Conservation (phyloP, 2,888 invertebrate genomes). For the Graphium colonna region DNA sequence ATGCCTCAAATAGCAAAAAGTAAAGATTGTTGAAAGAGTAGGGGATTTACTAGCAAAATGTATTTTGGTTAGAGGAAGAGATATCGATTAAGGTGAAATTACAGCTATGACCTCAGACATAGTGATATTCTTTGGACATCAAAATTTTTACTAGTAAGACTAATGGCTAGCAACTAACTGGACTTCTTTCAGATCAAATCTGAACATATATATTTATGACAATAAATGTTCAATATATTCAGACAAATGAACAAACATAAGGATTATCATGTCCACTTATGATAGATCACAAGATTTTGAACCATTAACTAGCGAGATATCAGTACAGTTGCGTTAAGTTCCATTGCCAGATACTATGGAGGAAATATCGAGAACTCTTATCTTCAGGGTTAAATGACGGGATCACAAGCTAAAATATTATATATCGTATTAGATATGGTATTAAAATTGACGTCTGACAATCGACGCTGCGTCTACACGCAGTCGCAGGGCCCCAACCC, state of each 20-base stretch:
- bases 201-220: too few relatives aligned
- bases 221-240: not conserved
- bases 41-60: slow-evolving; percentile 22
- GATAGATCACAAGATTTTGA: not conserved
- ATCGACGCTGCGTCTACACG: slow-evolving; percentile 57
- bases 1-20: slow-evolving; percentile 10
- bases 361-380: not conserved
- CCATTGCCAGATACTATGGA: too few relatives aligned
- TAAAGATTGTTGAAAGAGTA: slow-evolving; percentile 22
- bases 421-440: slow-evolving; percentile 39
- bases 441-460: slow-evolving; percentile 71
- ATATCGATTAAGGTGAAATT: too few relatives aligned
- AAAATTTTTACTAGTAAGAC: too few relatives aligned
- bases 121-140: too few relatives aligned
- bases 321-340: too few relatives aligned
- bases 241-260: slow-evolving; percentile 4
- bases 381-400: slow-evolving; percentile 34
- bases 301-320: too few relatives aligned
- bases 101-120: too few relatives aligned
- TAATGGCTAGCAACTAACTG: too few relatives aligned
- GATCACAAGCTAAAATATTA: slow-evolving; percentile 70
- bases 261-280: not conserved
- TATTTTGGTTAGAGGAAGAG: too few relatives aligned
- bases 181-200: too few relatives aligned
- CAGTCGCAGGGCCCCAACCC: slow-evolving; percentile 71